Evolutionary conservation across 2,113 vertebrate genomes (phyloP).

Genomic region (Calonectris borealis): DNA sequence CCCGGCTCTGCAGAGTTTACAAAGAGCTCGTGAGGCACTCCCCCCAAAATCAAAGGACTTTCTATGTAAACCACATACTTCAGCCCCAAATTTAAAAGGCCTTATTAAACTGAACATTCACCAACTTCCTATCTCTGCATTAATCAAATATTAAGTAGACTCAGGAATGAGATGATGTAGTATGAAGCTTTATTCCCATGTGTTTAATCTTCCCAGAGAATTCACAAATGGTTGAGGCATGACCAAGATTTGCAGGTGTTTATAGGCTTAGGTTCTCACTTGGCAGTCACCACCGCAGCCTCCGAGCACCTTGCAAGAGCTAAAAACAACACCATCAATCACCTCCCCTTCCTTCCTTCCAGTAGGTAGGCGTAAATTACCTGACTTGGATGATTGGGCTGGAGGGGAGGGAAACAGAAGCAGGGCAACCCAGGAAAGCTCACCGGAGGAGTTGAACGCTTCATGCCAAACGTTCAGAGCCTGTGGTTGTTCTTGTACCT

Average conservation of each 20-base stretch:
- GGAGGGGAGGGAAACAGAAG: background rate
- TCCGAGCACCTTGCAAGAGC: background rate
- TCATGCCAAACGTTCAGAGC: background rate
- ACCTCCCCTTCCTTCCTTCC: background rate
- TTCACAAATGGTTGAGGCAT: slow-evolving; percentile 18
- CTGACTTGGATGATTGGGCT: background rate
- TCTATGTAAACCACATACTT: background rate
- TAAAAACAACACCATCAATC: slow-evolving; percentile 21
- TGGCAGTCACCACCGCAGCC: background rate
- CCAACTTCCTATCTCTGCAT: slow-evolving; percentile 2
- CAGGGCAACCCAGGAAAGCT: background rate
- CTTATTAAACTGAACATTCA: background rate
- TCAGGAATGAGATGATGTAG: slow-evolving; percentile 6
- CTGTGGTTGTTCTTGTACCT: background rate
- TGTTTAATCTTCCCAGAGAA: background rate
- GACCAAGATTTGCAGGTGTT: slow-evolving; percentile 23
- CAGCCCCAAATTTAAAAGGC: background rate
- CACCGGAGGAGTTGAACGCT: background rate
- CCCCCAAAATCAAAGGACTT: background rate
- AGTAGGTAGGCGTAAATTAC: background rate
- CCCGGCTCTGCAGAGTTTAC: background rate
- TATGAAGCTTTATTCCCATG: background rate
- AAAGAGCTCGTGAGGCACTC: background rate
- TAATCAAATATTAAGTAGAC: slow-evolving; percentile 13
- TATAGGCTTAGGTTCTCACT: background rate